These are phyloP conservation scores for Artibeus jamaicensis DNA, from an alignment of 2,797 vertebrate genomes.

Conservation along the genomic window DNA sequence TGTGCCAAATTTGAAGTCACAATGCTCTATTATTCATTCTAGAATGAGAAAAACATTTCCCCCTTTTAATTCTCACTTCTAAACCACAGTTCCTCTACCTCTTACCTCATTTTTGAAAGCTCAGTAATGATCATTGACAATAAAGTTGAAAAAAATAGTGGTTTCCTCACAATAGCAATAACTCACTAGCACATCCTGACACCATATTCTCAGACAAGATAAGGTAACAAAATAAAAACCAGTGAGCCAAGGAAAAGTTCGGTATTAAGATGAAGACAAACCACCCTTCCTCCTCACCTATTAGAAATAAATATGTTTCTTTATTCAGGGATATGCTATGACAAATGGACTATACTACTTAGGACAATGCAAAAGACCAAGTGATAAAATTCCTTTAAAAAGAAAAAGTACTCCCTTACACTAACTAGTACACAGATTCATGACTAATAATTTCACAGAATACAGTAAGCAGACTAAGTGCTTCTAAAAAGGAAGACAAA, in stretches of 20 bases:
- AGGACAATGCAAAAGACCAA: background rate
- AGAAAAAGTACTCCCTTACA: background rate
- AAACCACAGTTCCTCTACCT: constrained; percentile 36
- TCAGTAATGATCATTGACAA: background rate
- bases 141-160: background rate
- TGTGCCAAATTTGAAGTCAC: constrained; percentile 35
- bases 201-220: background rate
- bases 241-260: background rate
- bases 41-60: background rate
- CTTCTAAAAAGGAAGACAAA: background rate
- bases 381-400: background rate
- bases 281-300: background rate
- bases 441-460: background rate
- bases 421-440: background rate
- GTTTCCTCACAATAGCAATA: background rate
- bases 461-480: background rate
- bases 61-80: constrained; percentile 16
- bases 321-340: background rate
- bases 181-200: background rate
- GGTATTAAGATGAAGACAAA: background rate
- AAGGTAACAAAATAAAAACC: background rate
- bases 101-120: background rate
- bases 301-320: background rate
- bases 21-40: constrained; percentile 27
- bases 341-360: background rate